Percentiles rank a stretch among this genome's conserved stretches.
Evolutionary conservation across 1,140 invertebrate species (phyloP).

Genomic region (Steinernema khuongi): DNA sequence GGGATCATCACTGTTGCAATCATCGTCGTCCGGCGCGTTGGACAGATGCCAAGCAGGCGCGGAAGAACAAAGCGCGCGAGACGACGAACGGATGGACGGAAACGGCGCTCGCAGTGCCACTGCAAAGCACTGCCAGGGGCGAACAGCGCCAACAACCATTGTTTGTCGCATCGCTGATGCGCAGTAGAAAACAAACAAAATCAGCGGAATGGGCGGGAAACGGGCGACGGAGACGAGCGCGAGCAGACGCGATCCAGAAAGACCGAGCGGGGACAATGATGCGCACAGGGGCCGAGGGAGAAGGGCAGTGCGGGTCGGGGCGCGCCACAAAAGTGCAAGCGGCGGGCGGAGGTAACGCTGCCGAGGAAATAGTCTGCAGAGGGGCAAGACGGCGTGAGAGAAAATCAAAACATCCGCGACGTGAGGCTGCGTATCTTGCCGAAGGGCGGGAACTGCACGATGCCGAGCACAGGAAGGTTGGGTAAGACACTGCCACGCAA

Average conservation of each 20-base stretch:
- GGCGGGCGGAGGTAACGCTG: no score
- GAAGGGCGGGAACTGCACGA: not conserved
- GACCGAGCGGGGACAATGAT: not conserved
- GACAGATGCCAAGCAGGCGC: not conserved
- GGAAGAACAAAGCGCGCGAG: not conserved
- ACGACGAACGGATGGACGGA: not conserved
- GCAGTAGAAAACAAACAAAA: slow-evolving; percentile 8
- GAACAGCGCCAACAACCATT: slow-evolving; percentile 3
- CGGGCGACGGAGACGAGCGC: not conserved
- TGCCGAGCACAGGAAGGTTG: not conserved
- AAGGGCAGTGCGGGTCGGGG: not conserved
- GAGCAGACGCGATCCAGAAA: not conserved
- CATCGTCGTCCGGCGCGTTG: not conserved
- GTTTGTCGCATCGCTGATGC: not conserved
- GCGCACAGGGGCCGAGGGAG: not conserved
- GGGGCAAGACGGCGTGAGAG: not conserved
- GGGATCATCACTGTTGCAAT: not conserved
- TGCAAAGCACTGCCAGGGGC: slow-evolving; percentile 10
- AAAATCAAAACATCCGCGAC: not conserved
- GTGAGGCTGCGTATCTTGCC: not conserved
- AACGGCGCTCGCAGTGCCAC: not conserved
- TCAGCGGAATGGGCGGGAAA: not conserved
- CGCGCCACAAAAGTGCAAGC: not conserved
- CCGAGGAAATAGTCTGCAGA: no score
- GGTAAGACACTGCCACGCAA: not conserved